Conservation (phyloP, 2,888 invertebrate species). For the Chironomus riparius region DNA sequence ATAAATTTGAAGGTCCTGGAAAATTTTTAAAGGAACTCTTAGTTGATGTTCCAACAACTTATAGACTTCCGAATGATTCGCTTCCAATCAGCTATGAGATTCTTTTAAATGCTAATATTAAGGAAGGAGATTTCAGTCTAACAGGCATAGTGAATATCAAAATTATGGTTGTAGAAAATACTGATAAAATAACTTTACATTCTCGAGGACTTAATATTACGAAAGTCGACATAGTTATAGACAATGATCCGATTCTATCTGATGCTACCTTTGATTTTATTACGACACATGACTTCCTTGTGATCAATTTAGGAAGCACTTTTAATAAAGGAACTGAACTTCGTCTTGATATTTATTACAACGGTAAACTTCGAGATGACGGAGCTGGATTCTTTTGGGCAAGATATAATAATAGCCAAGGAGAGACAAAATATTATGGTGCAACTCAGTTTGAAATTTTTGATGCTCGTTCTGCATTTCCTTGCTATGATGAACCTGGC, state of each 20-base stretch:
- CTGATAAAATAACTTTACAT: not conserved
- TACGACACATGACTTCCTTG: not conserved
- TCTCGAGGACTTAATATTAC: not conserved
- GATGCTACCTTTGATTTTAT: not conserved
- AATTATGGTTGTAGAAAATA: not conserved
- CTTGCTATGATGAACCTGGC: conserved; percentile 13
- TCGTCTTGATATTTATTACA: not conserved
- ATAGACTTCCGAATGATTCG: not conserved
- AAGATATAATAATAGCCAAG: not conserved
- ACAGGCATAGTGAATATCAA: not conserved
- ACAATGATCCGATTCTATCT: not conserved
- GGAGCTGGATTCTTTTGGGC: not conserved
- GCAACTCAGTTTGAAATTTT: not conserved
- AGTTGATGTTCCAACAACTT: too few relatives aligned
- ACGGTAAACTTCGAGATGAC: not conserved
- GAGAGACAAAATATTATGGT: not conserved
- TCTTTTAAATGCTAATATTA: not conserved
- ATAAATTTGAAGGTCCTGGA: not conserved
- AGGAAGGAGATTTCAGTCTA: not conserved
- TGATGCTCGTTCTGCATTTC: not conserved
- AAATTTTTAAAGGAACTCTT: not conserved
- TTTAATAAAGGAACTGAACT: not conserved
- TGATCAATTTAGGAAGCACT: not conserved
- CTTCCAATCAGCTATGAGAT: not conserved
- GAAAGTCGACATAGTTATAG: not conserved